Evolutionary conservation across 2,797 vertebrate species (phyloP), one percentile per base, ranked within the genome.

Genomic region (Alosa sapidissima): DNA sequence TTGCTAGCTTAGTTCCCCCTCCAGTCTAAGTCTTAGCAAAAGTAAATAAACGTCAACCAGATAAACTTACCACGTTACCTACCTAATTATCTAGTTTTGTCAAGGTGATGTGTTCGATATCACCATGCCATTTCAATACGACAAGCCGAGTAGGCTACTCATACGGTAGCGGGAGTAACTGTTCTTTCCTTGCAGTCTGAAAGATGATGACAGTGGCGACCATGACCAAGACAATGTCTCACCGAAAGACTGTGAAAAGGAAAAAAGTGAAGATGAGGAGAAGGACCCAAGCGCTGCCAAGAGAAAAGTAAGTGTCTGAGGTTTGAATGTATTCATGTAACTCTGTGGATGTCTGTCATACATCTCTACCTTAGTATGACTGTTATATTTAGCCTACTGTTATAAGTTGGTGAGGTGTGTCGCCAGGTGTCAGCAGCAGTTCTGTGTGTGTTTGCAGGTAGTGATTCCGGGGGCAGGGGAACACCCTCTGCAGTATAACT

Each of bases 141-240:
- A 62, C n/a, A 24, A 24, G 6, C n/a, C 58, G 58, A n/a, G 6
- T 60, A 28, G 28, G 58, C 6, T 9, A 6, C n/a, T 24, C 8
- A 24, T 62, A 2, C 58, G 72, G 45, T 21, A 45, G n/a, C 21
- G 4, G 28, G 51, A 16, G 52, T 24, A 62, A 24, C 1, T 16
- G 5, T 19, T 10, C 13, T 65, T 41, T 47, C 14, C 54, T 33
- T 89, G 52, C 84, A 96, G 96, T 91, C 90, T 96, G 83, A 96
- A 96, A 95, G 96, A 96, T 93, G 96, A 96, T 84, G 96, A 96
- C 92, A 96, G 96, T 90, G 96, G 96, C 91, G 96, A 96, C 89
- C 96, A 96, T 82, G 95, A 96, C 86, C 95, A 96, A 92, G 95
- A 96, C 86, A 95, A 94, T 93, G 84, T 92, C 92, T 94, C 95